phyloP scores from a whole-genome alignment of 1,140 invertebrate genomes.

The Pachyrhynchus sulphureomaculatus region DNA sequence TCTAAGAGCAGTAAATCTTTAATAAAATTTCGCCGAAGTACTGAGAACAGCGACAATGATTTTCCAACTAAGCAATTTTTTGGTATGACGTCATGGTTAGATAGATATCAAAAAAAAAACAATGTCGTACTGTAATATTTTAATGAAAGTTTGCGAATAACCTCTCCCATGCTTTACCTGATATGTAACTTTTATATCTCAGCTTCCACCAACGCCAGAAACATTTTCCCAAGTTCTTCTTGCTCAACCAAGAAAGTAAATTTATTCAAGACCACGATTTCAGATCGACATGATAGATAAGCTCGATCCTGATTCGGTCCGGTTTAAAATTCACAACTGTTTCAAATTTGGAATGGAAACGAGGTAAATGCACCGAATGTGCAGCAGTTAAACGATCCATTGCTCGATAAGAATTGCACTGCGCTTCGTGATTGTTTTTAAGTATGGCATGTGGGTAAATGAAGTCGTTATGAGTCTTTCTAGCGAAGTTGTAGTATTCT shows the following conservation, averaged over 20 bases:
- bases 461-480: not conserved
- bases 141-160: too few relatives aligned
- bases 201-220: conserved; percentile 1
- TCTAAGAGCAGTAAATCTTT: too few relatives aligned
- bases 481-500: too few relatives aligned
- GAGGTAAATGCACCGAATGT: conserved; percentile 1
- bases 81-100: too few relatives aligned
- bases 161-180: too few relatives aligned
- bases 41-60: too few relatives aligned
- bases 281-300: conserved; percentile 8
- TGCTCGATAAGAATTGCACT: not conserved
- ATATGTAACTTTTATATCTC: too few relatives aligned
- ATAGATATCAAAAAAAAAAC: too few relatives aligned
- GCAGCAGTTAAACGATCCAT: not conserved
- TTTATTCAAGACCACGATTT: not conserved
- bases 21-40: too few relatives aligned
- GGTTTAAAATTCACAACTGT: conserved; percentile 1
- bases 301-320: not conserved
- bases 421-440: not conserved
- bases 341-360: conserved; percentile 9
- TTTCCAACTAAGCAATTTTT: too few relatives aligned
- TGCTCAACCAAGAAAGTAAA: not conserved
- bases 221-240: not conserved
- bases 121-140: too few relatives aligned
- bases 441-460: not conserved